A percentile compares a stretch with the other conserved stretches of the same genome.
Conservation (phyloP, 2,888 invertebrate genomes). For the Rotaria socialis region DNA sequence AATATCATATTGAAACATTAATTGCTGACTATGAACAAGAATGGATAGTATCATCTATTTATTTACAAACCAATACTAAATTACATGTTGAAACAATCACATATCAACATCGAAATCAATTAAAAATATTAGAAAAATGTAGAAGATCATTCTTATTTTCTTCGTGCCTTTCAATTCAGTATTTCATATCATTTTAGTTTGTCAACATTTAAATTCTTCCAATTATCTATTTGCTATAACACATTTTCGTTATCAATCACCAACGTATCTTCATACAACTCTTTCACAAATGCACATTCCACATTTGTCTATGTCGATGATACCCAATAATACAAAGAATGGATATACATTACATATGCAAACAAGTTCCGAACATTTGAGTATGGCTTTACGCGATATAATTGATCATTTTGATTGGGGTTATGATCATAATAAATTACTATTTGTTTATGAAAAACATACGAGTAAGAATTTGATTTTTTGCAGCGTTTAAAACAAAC, state of each 20-base stretch:
- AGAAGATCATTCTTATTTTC: too few species aligned
- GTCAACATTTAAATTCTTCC: neutral
- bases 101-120: neutral
- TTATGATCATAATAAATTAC: neutral
- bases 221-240: slow-evolving; percentile 3
- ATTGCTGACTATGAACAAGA: neutral
- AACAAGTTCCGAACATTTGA: neutral
- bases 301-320: neutral
- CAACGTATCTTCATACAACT: neutral
- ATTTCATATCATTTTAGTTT: neutral
- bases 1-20: neutral
- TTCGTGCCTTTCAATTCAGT: neutral
- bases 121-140: neutral
- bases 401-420: slow-evolving; percentile 3
- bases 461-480: neutral
- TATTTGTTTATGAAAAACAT: neutral
- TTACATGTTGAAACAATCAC: neutral
- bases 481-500: too few species aligned
- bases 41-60: neutral
- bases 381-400: neutral
- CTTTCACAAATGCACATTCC: slow-evolving; percentile 22
- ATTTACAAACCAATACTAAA: neutral
- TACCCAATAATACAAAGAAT: neutral
- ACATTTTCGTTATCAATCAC: slow-evolving; percentile 2
- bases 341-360: slow-evolving; percentile 10